Conservation (phyloP, 2,888 invertebrate genomes). For the Coleophora deauratella region DNA sequence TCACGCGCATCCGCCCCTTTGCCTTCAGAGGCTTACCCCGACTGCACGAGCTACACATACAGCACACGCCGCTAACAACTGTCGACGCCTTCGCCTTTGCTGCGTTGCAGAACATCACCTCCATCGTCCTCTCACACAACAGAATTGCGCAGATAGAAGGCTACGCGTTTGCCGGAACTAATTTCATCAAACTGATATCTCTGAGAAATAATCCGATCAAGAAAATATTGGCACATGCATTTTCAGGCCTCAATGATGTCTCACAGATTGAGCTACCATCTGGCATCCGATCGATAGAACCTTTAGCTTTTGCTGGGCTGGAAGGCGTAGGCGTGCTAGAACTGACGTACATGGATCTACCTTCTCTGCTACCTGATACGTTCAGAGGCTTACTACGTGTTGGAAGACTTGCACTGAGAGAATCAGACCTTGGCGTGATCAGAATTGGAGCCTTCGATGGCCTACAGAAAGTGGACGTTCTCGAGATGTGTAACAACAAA, state of each 20-base stretch:
- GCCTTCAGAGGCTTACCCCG: conserved; percentile 88
- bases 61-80: conserved; percentile 86
- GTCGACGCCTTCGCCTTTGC: conserved; percentile 90
- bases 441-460: conserved; percentile 85
- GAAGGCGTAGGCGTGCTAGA: conserved; percentile 88
- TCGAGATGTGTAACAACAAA: conserved; percentile 89
- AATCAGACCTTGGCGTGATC: conserved; percentile 86
- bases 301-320: conserved; percentile 86
- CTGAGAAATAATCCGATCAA: conserved; percentile 89
- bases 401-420: conserved; percentile 83
- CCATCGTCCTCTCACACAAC: conserved; percentile 80
- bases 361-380: conserved; percentile 79
- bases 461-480: conserved; percentile 78
- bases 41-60: conserved; percentile 86
- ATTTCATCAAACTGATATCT: conserved; percentile 86
- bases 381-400: conserved; percentile 86
- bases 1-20: conserved; percentile 85
- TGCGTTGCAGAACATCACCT: conserved; percentile 85
- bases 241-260: conserved; percentile 88
- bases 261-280: conserved; percentile 88
- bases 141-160: conserved; percentile 81
- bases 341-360: conserved; percentile 88
- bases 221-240: conserved; percentile 86
- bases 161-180: conserved; percentile 90
- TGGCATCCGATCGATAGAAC: conserved; percentile 82